Conservation (phyloP, 2,888 invertebrate genomes). For the Scaptomyza caliginosa region DNA sequence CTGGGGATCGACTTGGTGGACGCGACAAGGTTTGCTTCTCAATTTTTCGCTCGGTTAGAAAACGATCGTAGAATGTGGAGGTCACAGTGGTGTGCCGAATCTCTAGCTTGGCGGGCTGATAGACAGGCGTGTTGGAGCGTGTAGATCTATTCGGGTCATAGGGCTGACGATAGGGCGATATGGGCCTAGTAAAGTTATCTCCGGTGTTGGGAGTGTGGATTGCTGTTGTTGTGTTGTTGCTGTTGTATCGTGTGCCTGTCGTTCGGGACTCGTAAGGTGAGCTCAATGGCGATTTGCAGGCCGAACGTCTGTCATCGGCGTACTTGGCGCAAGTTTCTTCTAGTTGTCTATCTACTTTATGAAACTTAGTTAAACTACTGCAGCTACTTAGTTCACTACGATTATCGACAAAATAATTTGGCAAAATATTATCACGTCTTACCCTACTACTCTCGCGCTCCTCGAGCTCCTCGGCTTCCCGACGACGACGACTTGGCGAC, state of each 20-base stretch:
- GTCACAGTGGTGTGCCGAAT: constrained; percentile 84
- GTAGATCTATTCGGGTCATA: constrained; percentile 56
- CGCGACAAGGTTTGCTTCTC: constrained; percentile 79
- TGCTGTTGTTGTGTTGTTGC: constrained; percentile 43
- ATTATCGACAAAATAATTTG: constrained; percentile 81
- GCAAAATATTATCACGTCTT: constrained; percentile 83
- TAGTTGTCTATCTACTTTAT: constrained; percentile 84
- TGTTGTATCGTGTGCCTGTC: constrained; percentile 57
- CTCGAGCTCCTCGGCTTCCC: constrained; percentile 80
- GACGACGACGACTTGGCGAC: constrained; percentile 80
- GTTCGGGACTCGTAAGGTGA: constrained; percentile 74
- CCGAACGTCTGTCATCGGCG: constrained; percentile 76
- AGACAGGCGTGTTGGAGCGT: constrained; percentile 76
- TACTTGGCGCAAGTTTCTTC: constrained; percentile 80
- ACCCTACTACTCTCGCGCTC: constrained; percentile 84
- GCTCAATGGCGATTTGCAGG: constrained; percentile 76
- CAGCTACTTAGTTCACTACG: constrained; percentile 81
- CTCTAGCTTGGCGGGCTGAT: constrained; percentile 82
- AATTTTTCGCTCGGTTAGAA: constrained; percentile 82
- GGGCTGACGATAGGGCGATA: constrained; percentile 78
- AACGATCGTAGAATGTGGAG: constrained; percentile 84
- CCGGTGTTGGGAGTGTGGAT: constrained; percentile 32
- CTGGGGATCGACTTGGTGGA: constrained; percentile 77
- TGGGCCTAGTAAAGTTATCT: constrained; percentile 63
- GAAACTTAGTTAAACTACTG: constrained; percentile 83